Conservation (phyloP, 23 tunicate species). For the Phallusia fumigata region DNA sequence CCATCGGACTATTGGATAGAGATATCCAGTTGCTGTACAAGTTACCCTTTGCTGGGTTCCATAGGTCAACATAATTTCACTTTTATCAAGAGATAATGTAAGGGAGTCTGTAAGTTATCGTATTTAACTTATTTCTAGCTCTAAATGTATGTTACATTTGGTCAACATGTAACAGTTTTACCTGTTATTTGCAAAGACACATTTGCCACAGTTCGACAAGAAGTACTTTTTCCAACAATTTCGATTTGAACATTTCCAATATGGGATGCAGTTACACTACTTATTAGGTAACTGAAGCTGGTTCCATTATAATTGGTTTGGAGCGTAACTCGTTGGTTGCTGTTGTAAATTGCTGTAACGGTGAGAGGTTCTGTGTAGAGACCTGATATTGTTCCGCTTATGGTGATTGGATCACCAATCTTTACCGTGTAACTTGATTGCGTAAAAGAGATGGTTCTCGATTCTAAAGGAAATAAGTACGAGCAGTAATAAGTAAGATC, state of each 20-base stretch:
- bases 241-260: not conserved
- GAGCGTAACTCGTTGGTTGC: not conserved
- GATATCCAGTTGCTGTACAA: not conserved
- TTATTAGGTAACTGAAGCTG: not conserved
- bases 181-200: not conserved
- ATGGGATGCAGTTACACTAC: not conserved
- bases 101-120: not conserved
- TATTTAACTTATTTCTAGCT: not conserved
- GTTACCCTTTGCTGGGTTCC: not conserved
- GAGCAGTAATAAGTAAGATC: no score
- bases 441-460: not conserved
- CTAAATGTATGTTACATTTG: not conserved
- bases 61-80: not conserved
- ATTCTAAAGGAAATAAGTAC: not conserved
- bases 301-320: not conserved
- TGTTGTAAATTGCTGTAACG: conserved; percentile 5
- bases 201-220: not conserved
- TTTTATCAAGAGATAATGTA: not conserved
- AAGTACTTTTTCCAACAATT: not conserved
- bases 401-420: not conserved
- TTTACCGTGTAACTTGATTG: not conserved
- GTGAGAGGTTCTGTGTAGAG: not conserved
- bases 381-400: not conserved
- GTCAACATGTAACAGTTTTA: not conserved
- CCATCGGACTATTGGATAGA: not conserved